Percentiles rank a stretch among this genome's conserved stretches.
Evolutionary conservation across 2,113 vertebrate species (phyloP).

Genomic region (Stictonetta naevosa): DNA sequence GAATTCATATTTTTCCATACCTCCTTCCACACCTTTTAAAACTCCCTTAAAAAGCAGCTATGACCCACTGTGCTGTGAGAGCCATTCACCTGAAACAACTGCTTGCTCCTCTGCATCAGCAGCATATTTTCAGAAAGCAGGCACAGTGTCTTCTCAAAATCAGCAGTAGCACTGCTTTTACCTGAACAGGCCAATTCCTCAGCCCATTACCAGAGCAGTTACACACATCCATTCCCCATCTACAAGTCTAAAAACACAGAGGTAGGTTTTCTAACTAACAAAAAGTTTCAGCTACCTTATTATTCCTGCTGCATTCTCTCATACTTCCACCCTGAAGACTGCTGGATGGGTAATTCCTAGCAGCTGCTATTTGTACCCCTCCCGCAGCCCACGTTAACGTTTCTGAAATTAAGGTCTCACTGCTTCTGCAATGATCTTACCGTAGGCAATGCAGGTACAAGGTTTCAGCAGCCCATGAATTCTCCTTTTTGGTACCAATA

Average conservation of each 20-base stretch:
- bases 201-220: neutral
- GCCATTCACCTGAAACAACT: neutral
- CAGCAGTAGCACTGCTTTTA: neutral
- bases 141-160: neutral
- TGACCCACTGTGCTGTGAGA: neutral
- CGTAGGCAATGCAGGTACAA: neutral
- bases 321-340: neutral
- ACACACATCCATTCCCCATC: neutral
- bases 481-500: neutral
- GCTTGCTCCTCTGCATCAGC: neutral
- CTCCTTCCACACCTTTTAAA: neutral
- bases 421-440: neutral
- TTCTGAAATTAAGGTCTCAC: neutral
- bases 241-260: neutral
- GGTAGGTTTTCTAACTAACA: neutral
- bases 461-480: neutral
- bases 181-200: neutral
- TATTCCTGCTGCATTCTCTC: neutral
- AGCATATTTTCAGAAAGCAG: neutral
- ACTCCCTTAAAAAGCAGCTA: neutral
- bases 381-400: neutral
- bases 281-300: neutral
- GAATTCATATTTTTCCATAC: neutral
- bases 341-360: neutral
- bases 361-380: neutral